Evolutionary conservation across 2,888 invertebrate species (phyloP).

Genomic region (Rhamnusium bicolor): DNA sequence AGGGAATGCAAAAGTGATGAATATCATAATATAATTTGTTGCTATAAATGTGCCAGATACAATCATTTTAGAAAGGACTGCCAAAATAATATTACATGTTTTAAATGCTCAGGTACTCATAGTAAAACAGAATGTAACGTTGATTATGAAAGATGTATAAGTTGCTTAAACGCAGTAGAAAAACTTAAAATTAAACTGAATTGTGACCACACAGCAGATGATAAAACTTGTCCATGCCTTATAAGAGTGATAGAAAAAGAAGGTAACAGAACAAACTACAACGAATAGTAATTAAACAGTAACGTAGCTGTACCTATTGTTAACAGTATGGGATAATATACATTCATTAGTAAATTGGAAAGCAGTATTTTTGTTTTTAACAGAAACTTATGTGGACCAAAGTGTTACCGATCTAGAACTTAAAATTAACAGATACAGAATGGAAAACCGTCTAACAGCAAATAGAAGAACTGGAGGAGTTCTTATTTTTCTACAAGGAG

Average conservation of each 20-base stretch:
- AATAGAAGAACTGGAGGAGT: background rate
- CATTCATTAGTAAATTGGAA: background rate
- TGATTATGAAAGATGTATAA: background rate
- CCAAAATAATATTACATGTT: background rate
- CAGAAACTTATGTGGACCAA: background rate
- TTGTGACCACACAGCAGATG: too few species aligned
- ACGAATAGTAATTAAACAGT: background rate
- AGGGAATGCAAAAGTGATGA: background rate
- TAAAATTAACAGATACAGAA: background rate
- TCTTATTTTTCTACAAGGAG: background rate
- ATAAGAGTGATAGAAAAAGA: background rate
- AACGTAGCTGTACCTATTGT: background rate
- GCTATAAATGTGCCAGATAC: background rate
- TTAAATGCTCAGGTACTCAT: background rate
- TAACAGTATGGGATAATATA: slow-evolving; percentile 1
- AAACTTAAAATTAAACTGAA: background rate
- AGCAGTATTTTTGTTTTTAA: background rate
- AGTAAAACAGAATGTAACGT: background rate
- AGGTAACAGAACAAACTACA: background rate
- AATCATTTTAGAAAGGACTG: slow-evolving; percentile 2
- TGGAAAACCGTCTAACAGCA: background rate
- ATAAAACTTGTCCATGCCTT: too few species aligned
- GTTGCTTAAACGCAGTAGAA: background rate
- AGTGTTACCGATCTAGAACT: background rate
- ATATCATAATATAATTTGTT: background rate